Percentiles rank a stretch among this genome's conserved stretches.
These are phyloP conservation scores for Zaprionus camerounensis DNA, from an alignment of 1,140 invertebrate species.

Conservation along the genomic window DNA sequence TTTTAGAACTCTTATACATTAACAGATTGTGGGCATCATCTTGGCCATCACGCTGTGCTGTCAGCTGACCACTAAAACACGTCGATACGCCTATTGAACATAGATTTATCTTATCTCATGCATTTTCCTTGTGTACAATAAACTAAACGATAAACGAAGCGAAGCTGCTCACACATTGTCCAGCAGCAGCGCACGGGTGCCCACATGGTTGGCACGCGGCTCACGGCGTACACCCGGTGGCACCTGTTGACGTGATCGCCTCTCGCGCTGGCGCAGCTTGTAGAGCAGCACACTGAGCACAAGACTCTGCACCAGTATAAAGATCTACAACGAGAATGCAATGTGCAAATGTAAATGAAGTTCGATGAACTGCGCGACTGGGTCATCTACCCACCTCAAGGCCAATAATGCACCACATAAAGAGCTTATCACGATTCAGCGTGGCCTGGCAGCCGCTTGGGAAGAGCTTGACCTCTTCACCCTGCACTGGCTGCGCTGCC, in stretches of 20 bases:
- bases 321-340: conserved; percentile 39
- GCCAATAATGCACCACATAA: conserved; percentile 72
- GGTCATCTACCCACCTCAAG: conserved; percentile 64
- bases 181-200: conserved; percentile 54
- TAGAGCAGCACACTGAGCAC: conserved; percentile 61
- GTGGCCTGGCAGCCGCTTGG: conserved; percentile 57
- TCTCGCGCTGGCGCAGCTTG: conserved; percentile 51
- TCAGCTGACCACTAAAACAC: conserved; percentile 70
- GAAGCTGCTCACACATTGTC: conserved; percentile 48
- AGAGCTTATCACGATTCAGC: conserved; percentile 69
- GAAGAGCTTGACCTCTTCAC: conserved; percentile 42
- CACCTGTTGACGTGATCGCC: conserved; percentile 51
- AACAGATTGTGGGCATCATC: conserved; percentile 70
- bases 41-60: conserved; percentile 70
- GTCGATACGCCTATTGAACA: conserved; percentile 65
- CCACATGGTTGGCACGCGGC: conserved; percentile 64
- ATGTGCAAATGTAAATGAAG: conserved; percentile 10
- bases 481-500: conserved; percentile 15
- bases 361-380: conserved; percentile 21
- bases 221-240: conserved; percentile 67
- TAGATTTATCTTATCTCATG: conserved; percentile 43
- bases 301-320: conserved; percentile 64
- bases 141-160: conserved; percentile 40
- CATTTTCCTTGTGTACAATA: conserved; percentile 57
- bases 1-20: neutral